A percentile compares a stretch with the other conserved stretches of the same genome.
phyloP scores from a whole-genome alignment of 2,113 vertebrate species.

The Mastomys natalensis region DNA sequence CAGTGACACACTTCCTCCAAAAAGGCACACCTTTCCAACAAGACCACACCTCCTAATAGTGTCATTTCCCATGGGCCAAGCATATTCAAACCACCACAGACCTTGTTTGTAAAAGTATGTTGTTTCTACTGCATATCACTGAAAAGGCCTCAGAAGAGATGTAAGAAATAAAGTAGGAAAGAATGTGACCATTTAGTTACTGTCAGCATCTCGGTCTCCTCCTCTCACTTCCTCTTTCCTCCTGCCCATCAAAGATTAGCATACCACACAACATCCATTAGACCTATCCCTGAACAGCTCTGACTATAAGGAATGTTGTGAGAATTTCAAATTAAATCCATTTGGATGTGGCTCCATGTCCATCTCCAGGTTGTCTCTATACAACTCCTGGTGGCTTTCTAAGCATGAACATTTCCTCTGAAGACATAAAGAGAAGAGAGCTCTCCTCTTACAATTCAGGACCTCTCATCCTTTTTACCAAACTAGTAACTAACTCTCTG shows the following conservation, averaged over 20 bases:
- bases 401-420: background rate
- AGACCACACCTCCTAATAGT: no score
- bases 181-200: background rate
- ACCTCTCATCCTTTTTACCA: background rate
- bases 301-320: background rate
- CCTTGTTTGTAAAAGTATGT: background rate
- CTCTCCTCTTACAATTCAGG: background rate
- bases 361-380: background rate
- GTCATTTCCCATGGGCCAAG: no score
- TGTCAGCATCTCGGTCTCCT: background rate
- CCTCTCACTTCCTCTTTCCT: background rate
- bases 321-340: slow-evolving; percentile 34
- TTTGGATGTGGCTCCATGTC: background rate
- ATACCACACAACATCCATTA: background rate
- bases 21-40: no score
- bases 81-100: no score
- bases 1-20: no score
- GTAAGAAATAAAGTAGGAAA: background rate
- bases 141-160: background rate
- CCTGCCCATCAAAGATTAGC: background rate
- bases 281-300: background rate
- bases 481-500: background rate
- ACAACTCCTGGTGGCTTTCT: background rate
- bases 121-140: background rate
- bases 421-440: background rate